These are phyloP conservation scores for Vanessa atalanta DNA, from an alignment of 1,140 invertebrate genomes.

Conservation along the genomic window DNA sequence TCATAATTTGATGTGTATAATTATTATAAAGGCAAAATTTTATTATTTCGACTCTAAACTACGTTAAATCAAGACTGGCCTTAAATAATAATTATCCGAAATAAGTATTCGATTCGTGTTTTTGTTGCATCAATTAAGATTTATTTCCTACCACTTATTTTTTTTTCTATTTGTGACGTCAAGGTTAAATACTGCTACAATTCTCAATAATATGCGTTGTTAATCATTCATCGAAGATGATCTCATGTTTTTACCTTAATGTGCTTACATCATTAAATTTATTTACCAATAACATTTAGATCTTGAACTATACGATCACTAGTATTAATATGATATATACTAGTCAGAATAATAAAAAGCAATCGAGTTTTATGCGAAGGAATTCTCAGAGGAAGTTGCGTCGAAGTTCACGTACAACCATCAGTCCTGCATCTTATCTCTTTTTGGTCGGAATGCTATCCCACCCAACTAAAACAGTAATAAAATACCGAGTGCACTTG, in stretches of 20 bases:
- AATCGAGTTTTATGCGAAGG: too few relatives aligned
- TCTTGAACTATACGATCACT: not conserved
- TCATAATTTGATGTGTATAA: too few relatives aligned
- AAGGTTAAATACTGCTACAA: conserved; percentile 1
- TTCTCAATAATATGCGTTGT: not conserved
- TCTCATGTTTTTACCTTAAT: conserved; percentile 3
- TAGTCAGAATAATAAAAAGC: too few relatives aligned
- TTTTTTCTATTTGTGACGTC: conserved; percentile 6
- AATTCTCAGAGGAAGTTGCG: too few relatives aligned
- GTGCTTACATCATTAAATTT: not conserved
- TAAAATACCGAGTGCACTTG: too few relatives aligned
- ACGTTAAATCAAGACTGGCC: too few relatives aligned
- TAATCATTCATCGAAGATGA: conserved; percentile 6
- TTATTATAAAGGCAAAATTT: too few relatives aligned
- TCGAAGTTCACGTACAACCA: too few relatives aligned
- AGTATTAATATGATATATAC: not conserved
- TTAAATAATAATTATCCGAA: not conserved
- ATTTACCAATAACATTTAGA: not conserved
- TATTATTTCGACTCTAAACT: not conserved
- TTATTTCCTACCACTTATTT: not conserved
- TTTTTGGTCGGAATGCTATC: too few relatives aligned
- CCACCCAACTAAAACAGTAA: too few relatives aligned
- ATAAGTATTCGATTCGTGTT: not conserved
- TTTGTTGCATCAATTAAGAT: not conserved
- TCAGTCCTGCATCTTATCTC: too few relatives aligned